Evolutionary conservation across 2,797 vertebrate species (phyloP).

Genomic region (Sylvia borin): DNA sequence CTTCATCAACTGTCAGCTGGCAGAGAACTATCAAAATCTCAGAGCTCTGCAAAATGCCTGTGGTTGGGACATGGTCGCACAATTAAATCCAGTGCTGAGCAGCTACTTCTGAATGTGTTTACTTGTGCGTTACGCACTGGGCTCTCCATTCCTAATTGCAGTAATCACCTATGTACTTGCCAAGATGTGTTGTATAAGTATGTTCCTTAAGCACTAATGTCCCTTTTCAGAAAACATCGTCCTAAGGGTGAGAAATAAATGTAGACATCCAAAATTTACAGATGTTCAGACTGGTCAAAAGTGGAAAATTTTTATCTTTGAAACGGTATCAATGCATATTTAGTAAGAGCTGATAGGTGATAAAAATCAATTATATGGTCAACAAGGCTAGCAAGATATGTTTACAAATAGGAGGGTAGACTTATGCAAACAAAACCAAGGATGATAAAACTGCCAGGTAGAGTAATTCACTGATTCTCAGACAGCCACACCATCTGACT

Average conservation of each 20-base stretch:
- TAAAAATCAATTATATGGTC: background rate
- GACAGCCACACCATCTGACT: background rate
- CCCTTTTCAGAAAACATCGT: background rate
- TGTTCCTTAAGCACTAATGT: background rate
- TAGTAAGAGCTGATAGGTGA: background rate
- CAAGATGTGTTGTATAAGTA: background rate
- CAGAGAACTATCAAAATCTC: background rate
- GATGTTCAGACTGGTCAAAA: background rate
- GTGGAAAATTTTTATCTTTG: background rate
- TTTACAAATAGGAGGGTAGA: background rate
- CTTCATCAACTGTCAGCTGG: background rate
- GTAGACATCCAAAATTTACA: background rate
- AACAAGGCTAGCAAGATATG: background rate
- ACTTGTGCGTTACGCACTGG: background rate
- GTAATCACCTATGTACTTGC: background rate
- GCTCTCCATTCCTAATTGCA: background rate
- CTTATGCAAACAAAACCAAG: background rate
- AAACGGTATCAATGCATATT: background rate
- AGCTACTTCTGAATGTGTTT: background rate
- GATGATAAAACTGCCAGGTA: background rate
- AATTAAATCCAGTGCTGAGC: background rate
- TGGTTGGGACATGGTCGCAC: rapidly evolving
- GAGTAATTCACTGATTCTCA: background rate
- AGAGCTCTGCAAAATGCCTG: background rate
- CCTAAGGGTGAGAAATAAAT: conserved; percentile 18